phyloP scores from a whole-genome alignment of 2,797 vertebrate species.

The Manis pentadactyla region DNA sequence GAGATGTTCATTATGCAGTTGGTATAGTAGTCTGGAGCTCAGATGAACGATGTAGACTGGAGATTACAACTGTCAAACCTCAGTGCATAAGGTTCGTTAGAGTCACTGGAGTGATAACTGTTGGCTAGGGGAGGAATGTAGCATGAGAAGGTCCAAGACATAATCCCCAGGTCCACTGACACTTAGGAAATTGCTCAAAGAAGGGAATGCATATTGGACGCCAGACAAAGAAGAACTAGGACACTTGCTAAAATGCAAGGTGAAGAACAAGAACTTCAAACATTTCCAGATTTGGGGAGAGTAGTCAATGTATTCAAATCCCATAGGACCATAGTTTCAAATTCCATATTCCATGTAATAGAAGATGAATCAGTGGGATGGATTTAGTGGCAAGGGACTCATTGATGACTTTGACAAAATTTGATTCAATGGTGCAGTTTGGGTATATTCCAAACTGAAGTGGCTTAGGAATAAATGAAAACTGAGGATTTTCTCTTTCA shows the following conservation, averaged over 20 bases:
- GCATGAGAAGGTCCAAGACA: not conserved
- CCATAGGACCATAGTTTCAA: not conserved
- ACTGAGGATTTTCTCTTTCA: not conserved
- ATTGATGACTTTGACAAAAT: not conserved
- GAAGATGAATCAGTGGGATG: not conserved
- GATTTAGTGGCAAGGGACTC: not conserved
- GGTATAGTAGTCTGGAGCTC: not conserved
- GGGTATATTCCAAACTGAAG: not conserved
- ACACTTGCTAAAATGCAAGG: not conserved
- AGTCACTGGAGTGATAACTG: not conserved
- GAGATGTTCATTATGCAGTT: not conserved
- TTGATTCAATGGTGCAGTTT: no score
- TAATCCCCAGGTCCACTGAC: not conserved
- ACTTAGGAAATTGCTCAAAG: not conserved
- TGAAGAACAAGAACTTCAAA: not conserved
- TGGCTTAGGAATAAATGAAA: not conserved
- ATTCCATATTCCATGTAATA: not conserved
- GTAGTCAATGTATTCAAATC: not conserved
- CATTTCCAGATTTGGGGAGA: not conserved
- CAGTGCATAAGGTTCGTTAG: not conserved
- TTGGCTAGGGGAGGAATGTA: not conserved
- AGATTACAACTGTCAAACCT: not conserved
- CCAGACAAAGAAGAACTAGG: not conserved
- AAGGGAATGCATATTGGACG: not conserved
- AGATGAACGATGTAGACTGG: not conserved